Conservation (phyloP, 2,888 invertebrate species). For the Craniophora ligustri region DNA sequence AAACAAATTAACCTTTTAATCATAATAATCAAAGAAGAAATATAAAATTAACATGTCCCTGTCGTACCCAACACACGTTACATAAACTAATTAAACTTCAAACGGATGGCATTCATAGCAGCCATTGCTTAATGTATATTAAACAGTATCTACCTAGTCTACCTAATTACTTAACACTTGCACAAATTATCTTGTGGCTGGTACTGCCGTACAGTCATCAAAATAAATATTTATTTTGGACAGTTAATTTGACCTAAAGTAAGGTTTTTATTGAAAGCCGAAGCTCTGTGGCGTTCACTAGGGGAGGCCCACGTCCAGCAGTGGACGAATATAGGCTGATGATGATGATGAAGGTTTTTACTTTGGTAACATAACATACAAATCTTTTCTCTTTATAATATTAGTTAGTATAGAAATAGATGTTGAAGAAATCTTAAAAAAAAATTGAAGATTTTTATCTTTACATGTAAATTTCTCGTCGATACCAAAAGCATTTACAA, state of each 20-base stretch:
- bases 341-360: too few relatives aligned
- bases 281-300: too few relatives aligned
- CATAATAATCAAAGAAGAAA: conserved; percentile 29
- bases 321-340: too few relatives aligned
- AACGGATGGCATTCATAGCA: conserved; percentile 30
- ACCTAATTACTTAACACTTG: conserved; percentile 44
- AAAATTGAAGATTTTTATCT: too few relatives aligned
- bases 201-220: conserved; percentile 10
- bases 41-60: conserved; percentile 8
- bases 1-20: conserved; percentile 7
- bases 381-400: too few relatives aligned
- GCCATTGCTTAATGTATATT: conserved; percentile 41
- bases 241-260: not conserved
- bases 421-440: too few relatives aligned
- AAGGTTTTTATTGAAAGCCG: too few relatives aligned
- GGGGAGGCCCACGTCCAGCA: too few relatives aligned
- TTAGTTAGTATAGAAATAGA: too few relatives aligned
- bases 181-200: conserved; percentile 39
- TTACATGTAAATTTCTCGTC: too few relatives aligned
- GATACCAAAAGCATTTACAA: too few relatives aligned
- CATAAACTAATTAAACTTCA: conserved; percentile 39
- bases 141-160: conserved; percentile 32
- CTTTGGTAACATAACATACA: too few relatives aligned
- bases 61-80: conserved; percentile 22
- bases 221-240: not conserved